Evolutionary conservation across 2,113 vertebrate genomes (phyloP).

Genomic region (Ia io): DNA sequence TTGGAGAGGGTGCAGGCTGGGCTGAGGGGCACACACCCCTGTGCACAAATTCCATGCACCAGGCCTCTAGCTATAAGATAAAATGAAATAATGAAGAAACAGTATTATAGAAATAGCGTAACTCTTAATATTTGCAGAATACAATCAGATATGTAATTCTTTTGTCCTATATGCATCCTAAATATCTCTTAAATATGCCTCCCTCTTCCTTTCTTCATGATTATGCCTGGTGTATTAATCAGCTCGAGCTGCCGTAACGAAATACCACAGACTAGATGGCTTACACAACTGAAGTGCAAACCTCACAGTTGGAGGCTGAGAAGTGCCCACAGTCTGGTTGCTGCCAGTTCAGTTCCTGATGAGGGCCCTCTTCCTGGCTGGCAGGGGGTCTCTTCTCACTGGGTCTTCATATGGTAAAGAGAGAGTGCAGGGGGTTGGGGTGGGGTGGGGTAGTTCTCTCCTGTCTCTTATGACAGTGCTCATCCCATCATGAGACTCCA

Average conservation of each 20-base stretch:
- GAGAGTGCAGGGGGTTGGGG: background rate
- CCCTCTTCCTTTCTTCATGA: background rate
- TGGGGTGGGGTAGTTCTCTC: background rate
- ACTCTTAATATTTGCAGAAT: background rate
- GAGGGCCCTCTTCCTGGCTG: background rate
- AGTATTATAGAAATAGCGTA: background rate
- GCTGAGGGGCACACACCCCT: no score
- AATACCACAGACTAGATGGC: background rate
- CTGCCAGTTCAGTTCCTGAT: background rate
- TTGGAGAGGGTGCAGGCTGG: no score
- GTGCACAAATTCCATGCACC: no score
- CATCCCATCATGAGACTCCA: background rate
- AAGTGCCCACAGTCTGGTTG: background rate
- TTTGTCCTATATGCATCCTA: background rate
- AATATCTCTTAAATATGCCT: background rate
- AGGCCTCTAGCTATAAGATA: background rate
- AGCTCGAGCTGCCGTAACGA: background rate
- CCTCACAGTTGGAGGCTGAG: background rate
- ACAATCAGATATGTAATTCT: background rate
- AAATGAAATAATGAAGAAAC: background rate
- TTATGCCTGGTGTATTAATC: background rate
- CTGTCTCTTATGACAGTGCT: background rate
- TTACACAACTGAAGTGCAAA: background rate
- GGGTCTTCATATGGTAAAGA: background rate
- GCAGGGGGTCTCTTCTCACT: background rate